Evolutionary conservation across 2,888 invertebrate genomes (phyloP), one percentile per base, ranked within the genome.

Genomic region (Trisateles emortualis): DNA sequence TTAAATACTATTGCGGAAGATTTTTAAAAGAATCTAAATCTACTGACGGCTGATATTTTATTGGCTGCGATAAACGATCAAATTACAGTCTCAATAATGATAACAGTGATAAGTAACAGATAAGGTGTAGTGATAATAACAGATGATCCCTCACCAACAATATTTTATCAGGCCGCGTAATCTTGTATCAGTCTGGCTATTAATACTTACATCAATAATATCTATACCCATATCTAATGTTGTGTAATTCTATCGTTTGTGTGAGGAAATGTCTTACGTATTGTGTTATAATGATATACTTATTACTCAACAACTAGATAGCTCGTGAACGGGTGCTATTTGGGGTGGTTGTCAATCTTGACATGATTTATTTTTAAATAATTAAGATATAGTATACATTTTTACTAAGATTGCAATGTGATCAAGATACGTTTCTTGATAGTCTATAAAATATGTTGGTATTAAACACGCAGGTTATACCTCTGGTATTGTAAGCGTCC

Each of bases 121-220:
- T 26, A 5, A 26, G n/a, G n/a, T n/a, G n/a, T n/a, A n/a, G n/a
- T 8, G 33, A 14, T 33, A 33, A 11, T 1, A 14, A 14, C 33
- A 8, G 33, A 14, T 14, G 33, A 33, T 33, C 2, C 8, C 33
- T 26, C 8, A 33, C 33, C 33, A 14, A 14, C 33, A 14, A 14
- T 3, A 14, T 14, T n/a, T 14, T 13, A 8, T 13, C 13, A 32
- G 3, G n/a, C 11, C n/a, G 11, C 14, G 32, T 11, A 6, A 33
- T 14, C 14, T 14, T 33, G 17, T 36, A 36, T 36, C 36, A 17
- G 36, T 36, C 36, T 36, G 17, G 16, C n/a, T 36, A 36, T 36
- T 17, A 36, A 17, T 36, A n/a, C 17, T 3, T n/a, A 17, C 10
- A 36, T n/a, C 17, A 36, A 36, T 36, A 16, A 17, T 36, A 36